phyloP scores from a whole-genome alignment of 2,888 invertebrate species.

The Biston betularia region DNA sequence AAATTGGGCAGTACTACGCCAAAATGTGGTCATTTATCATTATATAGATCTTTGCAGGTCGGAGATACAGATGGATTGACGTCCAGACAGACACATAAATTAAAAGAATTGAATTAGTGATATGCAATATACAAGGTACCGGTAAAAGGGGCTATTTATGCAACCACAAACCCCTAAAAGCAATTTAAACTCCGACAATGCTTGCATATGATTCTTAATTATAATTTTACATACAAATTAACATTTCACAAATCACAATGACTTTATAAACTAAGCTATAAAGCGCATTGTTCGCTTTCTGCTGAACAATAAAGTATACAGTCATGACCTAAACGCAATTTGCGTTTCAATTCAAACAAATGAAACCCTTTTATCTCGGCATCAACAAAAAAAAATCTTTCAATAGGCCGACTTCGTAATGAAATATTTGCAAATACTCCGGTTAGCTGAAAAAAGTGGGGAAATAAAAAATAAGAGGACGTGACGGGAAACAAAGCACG shows the following conservation, averaged over 20 bases:
- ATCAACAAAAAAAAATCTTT: conserved; percentile 66
- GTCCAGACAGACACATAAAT: too few relatives aligned
- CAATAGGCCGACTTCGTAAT: conserved; percentile 70
- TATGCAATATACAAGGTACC: too few relatives aligned
- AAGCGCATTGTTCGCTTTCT: conserved; percentile 57
- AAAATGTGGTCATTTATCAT: too few relatives aligned
- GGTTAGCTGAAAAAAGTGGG: conserved; percentile 66
- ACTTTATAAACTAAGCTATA: conserved; percentile 45
- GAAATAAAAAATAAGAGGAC: conserved; percentile 76
- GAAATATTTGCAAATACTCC: conserved; percentile 73
- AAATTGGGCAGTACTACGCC: too few relatives aligned
- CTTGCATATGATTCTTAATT: neutral
- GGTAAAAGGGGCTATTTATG: too few relatives aligned
- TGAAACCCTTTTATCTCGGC: conserved; percentile 67
- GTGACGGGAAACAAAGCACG: conserved; percentile 79
- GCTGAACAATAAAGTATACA: conserved; percentile 59
- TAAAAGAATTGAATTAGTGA: too few relatives aligned
- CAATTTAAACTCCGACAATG: too few relatives aligned
- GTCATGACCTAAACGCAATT: conserved; percentile 67
- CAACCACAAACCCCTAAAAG: too few relatives aligned
- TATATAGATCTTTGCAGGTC: too few relatives aligned
- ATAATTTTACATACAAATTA: conserved; percentile 1
- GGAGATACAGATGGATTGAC: too few relatives aligned
- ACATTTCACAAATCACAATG: conserved; percentile 47
- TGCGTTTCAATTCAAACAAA: conserved; percentile 67